A percentile compares a stretch with the other conserved stretches of the same genome.
Evolutionary conservation across 2,888 invertebrate species (phyloP).

Genomic region (Deilephila porcellus): DNA sequence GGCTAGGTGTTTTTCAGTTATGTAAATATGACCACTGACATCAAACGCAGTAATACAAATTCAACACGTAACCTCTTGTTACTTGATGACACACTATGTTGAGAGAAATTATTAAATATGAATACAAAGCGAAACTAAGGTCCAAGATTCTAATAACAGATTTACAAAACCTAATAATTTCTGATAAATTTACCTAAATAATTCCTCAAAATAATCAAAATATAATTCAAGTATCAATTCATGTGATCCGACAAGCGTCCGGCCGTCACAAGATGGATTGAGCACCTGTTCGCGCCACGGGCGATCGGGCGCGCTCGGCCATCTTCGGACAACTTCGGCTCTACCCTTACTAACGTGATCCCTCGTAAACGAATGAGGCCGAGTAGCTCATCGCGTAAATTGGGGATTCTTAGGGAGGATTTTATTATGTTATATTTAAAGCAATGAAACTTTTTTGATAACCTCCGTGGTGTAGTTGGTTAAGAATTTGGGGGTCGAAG

Average conservation of each 20-base stretch:
- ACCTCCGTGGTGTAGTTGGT: neutral
- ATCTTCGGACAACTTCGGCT: constrained; percentile 54
- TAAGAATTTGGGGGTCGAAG: neutral
- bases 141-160: too few species aligned
- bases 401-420: constrained; percentile 37
- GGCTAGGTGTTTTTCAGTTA: too few species aligned
- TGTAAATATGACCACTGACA: too few species aligned
- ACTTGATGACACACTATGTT: too few species aligned
- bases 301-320: constrained; percentile 58
- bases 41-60: too few species aligned
- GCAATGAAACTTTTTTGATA: neutral
- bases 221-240: constrained; percentile 58
- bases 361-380: constrained; percentile 25
- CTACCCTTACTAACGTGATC: constrained; percentile 40
- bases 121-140: too few species aligned
- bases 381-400: constrained; percentile 25
- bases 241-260: constrained; percentile 54
- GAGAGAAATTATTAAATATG: too few species aligned
- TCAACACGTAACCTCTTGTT: too few species aligned
- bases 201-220: neutral
- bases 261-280: constrained; percentile 71
- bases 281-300: constrained; percentile 74
- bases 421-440: constrained; percentile 37
- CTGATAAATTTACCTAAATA: neutral
- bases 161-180: too few species aligned